Evolutionary conservation across 1,140 invertebrate species (phyloP), one percentile per base, ranked within the genome.

Genomic region (Maniola jurtina): DNA sequence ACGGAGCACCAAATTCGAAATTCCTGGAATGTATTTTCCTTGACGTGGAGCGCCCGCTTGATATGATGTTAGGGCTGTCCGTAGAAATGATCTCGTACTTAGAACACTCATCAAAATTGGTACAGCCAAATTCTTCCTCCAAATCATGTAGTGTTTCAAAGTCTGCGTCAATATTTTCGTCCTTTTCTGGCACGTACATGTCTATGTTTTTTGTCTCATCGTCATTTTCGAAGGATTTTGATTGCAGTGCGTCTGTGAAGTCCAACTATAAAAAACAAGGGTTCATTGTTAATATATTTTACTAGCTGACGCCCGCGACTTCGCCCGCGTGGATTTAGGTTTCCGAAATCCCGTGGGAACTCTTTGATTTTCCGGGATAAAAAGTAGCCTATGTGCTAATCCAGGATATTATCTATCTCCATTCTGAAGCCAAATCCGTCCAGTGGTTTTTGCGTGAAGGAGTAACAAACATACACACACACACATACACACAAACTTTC

Each of bases 81-180:
- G 91, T 92, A 3, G 89, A 90, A 34, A 92, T 90, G 1, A 92
- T 90, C 65, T 92, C 91, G 38, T 91, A 92, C 73, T 91, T 91
- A 0, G 84, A 85, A 56, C 88, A 87, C n/a, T 84, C 76, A 10
- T 86, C 83, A 25, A 86, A 86, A 35, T 83, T 84, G 10, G 86
- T 79, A 0, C 73, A 72, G 2, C 88, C 87, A 13, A 91, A 89
- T 66, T 89, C 89, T 54, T 84, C 81, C 62, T 92, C 91, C 13
- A 92, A 62, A 59, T 92, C 89, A 35, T 91, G 91, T 34, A 91
- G 74, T 0, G 82, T 75, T n/a, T 85, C 85, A 8, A 83, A 61
- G 0, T 88, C 84, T n/a, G 63, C 15, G 9, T 76, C 73, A 9
- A 77, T 8, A 6, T 76, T 42, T 5, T 36, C 15, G 34, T 72